A percentile compares a stretch with the other conserved stretches of the same genome.
phyloP scores from a whole-genome alignment of 1,140 invertebrate genomes.

The Mesaphorura yosii region DNA sequence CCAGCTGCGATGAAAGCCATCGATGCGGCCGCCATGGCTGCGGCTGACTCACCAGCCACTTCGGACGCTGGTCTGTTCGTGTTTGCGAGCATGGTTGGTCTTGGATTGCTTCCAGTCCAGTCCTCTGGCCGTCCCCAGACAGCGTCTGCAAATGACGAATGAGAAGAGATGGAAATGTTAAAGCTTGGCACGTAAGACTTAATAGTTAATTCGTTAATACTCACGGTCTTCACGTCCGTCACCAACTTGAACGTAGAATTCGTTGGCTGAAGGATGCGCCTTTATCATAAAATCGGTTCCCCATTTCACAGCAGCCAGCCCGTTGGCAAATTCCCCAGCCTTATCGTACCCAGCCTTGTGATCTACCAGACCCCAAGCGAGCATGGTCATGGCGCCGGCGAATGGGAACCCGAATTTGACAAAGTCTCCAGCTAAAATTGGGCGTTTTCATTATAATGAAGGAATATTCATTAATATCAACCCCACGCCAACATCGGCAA shows the following conservation, averaged over 20 bases:
- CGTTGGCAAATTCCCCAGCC: slow-evolving; percentile 32
- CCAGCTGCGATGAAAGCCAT: slow-evolving; percentile 33
- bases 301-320: slow-evolving; percentile 35
- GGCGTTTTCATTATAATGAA: too few species aligned
- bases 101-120: slow-evolving; percentile 32
- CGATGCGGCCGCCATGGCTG: slow-evolving; percentile 38
- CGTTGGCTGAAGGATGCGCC: slow-evolving; percentile 25
- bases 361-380: slow-evolving; percentile 38
- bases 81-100: slow-evolving; percentile 36
- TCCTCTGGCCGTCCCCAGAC: slow-evolving; percentile 35
- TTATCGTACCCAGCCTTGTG: slow-evolving; percentile 32
- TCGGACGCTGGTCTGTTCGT: slow-evolving; percentile 35
- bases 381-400: slow-evolving; percentile 34
- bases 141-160: too few species aligned
- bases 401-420: slow-evolving; percentile 42
- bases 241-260: slow-evolving; percentile 33
- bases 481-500: background rate
- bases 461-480: too few species aligned
- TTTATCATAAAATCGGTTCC: slow-evolving; percentile 39
- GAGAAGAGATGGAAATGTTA: background rate
- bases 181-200: background rate
- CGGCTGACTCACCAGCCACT: slow-evolving; percentile 37
- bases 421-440: slow-evolving; percentile 37
- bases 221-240: slow-evolving; percentile 30
- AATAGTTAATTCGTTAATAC: too few species aligned